Evolutionary conservation across 2,113 vertebrate species (phyloP).

Genomic region (Nicator chloris): DNA sequence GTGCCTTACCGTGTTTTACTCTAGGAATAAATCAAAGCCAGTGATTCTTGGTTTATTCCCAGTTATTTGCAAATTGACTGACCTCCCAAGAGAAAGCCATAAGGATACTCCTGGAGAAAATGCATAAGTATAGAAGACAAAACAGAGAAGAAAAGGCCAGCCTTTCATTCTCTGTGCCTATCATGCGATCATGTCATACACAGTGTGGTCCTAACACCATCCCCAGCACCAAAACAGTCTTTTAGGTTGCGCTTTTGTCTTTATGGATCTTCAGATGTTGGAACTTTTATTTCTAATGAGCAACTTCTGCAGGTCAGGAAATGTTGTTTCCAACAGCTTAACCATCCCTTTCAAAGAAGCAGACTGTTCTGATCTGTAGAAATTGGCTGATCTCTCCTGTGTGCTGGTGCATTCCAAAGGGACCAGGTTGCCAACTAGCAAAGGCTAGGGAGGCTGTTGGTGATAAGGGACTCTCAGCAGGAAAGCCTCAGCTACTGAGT

Average conservation of each 20-base stretch:
- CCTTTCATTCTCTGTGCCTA: background rate
- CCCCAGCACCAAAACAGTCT: background rate
- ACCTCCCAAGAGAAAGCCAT: background rate
- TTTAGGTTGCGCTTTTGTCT: background rate
- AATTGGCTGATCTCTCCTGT: background rate
- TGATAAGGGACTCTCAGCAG: background rate
- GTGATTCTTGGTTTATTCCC: background rate
- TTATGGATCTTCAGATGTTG: background rate
- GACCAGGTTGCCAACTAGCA: background rate
- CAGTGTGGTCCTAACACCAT: background rate
- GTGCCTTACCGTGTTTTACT: background rate
- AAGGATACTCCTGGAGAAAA: background rate
- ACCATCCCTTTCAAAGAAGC: background rate
- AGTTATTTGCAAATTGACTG: background rate
- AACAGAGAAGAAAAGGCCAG: background rate
- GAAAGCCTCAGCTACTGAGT: background rate
- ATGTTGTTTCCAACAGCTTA: background rate
- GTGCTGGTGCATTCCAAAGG: background rate
- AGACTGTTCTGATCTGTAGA: background rate
- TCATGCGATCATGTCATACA: background rate
- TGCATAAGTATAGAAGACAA: background rate
- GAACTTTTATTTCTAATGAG: background rate
- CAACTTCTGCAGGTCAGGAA: background rate
- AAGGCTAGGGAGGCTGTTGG: background rate
- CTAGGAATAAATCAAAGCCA: background rate